phyloP scores from a whole-genome alignment of 2,113 vertebrate species.

The Semicossyphus pulcher region DNA sequence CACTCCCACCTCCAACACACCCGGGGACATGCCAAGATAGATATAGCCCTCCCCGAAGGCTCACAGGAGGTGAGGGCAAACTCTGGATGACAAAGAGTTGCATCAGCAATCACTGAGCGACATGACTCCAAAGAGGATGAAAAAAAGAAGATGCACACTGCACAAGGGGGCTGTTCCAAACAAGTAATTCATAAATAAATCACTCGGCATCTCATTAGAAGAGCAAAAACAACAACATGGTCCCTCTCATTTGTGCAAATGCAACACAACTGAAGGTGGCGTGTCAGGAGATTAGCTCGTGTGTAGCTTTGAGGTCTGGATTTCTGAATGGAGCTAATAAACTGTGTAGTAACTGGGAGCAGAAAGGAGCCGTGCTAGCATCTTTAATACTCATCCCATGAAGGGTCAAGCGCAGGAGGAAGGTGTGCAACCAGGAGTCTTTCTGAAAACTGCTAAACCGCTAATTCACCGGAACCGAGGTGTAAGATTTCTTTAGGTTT shows the following conservation, averaged over 20 bases:
- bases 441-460: constrained; percentile 49
- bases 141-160: constrained; percentile 71
- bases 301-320: constrained; percentile 27
- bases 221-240: constrained; percentile 79
- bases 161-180: constrained; percentile 81
- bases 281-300: constrained; percentile 29
- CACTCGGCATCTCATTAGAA: constrained; percentile 83
- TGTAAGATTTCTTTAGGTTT: constrained; percentile 57
- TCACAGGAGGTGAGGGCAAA: constrained; percentile 83
- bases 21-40: constrained; percentile 83
- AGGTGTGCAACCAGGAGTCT: constrained; percentile 2
- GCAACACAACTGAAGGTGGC: constrained; percentile 73
- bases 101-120: constrained; percentile 87
- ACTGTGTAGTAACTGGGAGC: constrained; percentile 12
- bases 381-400: background rate
- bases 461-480: constrained; percentile 40
- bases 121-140: constrained; percentile 81
- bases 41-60: constrained; percentile 84
- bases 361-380: constrained; percentile 1
- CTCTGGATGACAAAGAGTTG: constrained; percentile 87
- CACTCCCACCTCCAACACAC: constrained; percentile 81
- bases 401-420: constrained; percentile 20
- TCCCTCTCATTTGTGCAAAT: constrained; percentile 76
- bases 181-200: constrained; percentile 87
- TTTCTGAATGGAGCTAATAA: constrained; percentile 66